Evolutionary conservation across 2,113 vertebrate genomes (phyloP).

Genomic region (Psephotus haematonotus): DNA sequence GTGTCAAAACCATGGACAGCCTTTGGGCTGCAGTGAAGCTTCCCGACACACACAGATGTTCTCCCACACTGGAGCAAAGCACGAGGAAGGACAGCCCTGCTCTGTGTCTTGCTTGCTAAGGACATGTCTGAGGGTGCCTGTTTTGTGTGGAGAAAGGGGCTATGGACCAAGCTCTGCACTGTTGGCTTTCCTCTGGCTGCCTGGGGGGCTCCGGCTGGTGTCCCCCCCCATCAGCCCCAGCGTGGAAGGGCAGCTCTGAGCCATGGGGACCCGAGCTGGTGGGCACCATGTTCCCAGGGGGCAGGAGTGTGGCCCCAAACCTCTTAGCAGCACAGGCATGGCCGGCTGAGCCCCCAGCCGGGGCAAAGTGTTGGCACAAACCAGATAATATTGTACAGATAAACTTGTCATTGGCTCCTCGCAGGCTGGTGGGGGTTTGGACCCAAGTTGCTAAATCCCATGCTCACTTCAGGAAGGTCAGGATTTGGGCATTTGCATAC

Average conservation of each 20-base stretch:
- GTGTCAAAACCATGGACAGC: neutral
- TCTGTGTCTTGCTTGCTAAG: neutral
- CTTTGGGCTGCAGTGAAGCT: neutral
- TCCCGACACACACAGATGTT: neutral
- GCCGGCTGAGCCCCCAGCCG: neutral
- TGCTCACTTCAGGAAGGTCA: neutral
- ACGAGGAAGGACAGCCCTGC: neutral
- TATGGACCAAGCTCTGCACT: neutral
- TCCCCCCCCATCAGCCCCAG: neutral
- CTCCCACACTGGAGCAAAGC: neutral
- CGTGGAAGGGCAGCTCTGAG: neutral
- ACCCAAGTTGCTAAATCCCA: neutral
- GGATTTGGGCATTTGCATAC: neutral
- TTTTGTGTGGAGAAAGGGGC: too few relatives aligned
- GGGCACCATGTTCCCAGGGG: neutral
- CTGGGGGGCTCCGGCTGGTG: neutral
- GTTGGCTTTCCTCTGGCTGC: neutral
- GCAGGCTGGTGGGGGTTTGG: neutral
- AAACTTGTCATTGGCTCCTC: neutral
- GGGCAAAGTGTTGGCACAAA: neutral
- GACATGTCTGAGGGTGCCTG: neutral
- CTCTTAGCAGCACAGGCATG: neutral
- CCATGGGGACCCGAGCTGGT: neutral
- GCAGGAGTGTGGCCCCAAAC: neutral
- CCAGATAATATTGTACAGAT: neutral